Base-by-base conservation (phyloP, 1,140 invertebrate species). In the Holcopasites calliopsidis region DNA sequence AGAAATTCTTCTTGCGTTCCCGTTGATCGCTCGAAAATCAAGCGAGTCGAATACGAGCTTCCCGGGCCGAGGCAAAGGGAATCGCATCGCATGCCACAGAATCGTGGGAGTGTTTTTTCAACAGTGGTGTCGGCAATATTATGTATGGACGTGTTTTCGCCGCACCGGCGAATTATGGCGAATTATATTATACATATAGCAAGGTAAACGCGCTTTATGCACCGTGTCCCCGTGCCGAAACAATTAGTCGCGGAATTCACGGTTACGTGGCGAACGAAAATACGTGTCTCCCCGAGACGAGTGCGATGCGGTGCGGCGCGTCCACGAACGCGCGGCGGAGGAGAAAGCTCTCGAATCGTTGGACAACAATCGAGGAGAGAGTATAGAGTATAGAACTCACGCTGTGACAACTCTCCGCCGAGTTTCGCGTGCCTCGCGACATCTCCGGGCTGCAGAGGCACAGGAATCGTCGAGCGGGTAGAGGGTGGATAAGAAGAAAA, bases 21-120 rank as follows among this genome's bases (percentile, higher is more conserved):
- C n/a, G 44, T 4, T n/a, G 23, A 49, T 26, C 28, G 38, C n/a
- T 23, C 21, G 35, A 71, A 68, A 38, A 13, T 10, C 42, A 18
- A 44, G 33, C 42, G 69, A 70, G 52, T 84, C 64, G 42, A 44
- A 44, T 44, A 44, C 49, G 73, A 71, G 85, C 80, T 83, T 77
- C 81, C 79, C 77, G 85, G 83, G 77, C 77, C 85, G 86, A 88
- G 88, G 79, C 79, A 85, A 84, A 86, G 86, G 88, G 85, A 90
- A 90, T 90, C 88, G 88, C 88, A 90, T 90, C 83, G 88, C 88
- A 90, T 89, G 89, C 89, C 88, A 86, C 88, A 87, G 89, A 90
- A 90, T 89, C 89, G 88, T 89, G 88, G 88, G 89, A 90, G 88
- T 89, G 89, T 90, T 90, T 89, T 87, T 85, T 90, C 88, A 88